Percentiles rank a stretch among this genome's conserved stretches.
phyloP scores from a whole-genome alignment of 92 coral and sea anemone genomes.

The Epizoanthus rinbou region DNA sequence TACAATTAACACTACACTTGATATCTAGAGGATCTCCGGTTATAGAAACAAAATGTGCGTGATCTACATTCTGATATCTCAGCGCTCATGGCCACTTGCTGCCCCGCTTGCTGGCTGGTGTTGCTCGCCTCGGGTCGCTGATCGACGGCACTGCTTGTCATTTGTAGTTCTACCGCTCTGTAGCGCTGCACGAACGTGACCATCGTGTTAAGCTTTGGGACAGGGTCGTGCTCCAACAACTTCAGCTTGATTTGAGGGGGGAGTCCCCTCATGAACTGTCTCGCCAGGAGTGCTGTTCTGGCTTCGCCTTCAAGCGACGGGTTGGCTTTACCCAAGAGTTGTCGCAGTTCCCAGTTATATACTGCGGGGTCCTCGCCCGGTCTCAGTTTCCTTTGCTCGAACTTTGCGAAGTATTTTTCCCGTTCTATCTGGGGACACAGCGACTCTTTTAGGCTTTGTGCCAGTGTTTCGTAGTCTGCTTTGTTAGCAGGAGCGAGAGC shows the following conservation, averaged over 20 bases:
- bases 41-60: slow-evolving; percentile 18
- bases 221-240: slow-evolving; percentile 48
- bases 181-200: slow-evolving; percentile 33
- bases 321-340: slow-evolving; percentile 50
- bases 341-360: slow-evolving; percentile 44
- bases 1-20: slow-evolving; percentile 15
- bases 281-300: slow-evolving; percentile 23
- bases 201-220: slow-evolving; percentile 44
- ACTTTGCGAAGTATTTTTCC: slow-evolving; percentile 4
- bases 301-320: slow-evolving; percentile 41
- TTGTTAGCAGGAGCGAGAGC: neutral
- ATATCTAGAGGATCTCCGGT: slow-evolving; percentile 37
- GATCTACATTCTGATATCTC: neutral
- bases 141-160: slow-evolving; percentile 8
- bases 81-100: slow-evolving; percentile 10
- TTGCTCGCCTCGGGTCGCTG: neutral
- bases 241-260: slow-evolving; percentile 45
- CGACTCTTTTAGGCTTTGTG: neutral
- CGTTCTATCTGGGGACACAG: neutral
- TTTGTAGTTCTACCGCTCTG: slow-evolving; percentile 31
- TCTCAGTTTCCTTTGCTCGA: slow-evolving; percentile 1
- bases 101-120: neutral
- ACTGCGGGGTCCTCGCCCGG: slow-evolving; percentile 40
- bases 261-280: slow-evolving; percentile 47
- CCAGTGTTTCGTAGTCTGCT: neutral